A percentile compares a stretch with the other conserved stretches of the same genome.
Evolutionary conservation across 2,113 vertebrate genomes (phyloP).

Genomic region (Stercorarius parasiticus): DNA sequence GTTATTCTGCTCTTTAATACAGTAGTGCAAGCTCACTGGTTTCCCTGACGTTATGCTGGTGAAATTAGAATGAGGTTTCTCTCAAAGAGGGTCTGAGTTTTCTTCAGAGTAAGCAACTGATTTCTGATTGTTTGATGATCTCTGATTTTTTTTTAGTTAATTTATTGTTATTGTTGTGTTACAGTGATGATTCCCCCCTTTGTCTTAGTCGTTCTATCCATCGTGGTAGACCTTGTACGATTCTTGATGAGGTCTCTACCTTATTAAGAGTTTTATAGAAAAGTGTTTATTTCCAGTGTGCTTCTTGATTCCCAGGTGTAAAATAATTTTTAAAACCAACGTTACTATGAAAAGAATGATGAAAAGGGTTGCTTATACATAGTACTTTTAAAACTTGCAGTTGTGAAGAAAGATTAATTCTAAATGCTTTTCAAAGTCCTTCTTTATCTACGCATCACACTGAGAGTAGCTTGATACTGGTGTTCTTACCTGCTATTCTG

Average conservation of each 20-base stretch:
- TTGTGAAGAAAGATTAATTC: neutral
- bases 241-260: neutral
- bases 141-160: neutral
- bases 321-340: neutral
- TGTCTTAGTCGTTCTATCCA: neutral
- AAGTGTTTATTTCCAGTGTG: neutral
- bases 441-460: neutral
- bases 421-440: neutral
- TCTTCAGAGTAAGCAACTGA: neutral
- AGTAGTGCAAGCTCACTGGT: neutral
- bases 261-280: neutral
- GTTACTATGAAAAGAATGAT: neutral
- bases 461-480: neutral
- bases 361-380: neutral
- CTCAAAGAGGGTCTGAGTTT: neutral
- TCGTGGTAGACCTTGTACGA: neutral
- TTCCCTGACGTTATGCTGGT: neutral
- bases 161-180: neutral
- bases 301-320: neutral
- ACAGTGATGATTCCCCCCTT: neutral
- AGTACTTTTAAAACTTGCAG: neutral
- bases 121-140: neutral
- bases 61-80: neutral
- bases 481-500: neutral
- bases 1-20: neutral